Evolutionary conservation across 2,797 vertebrate species (phyloP), one percentile per base, ranked within the genome.

Genomic region (Steatocranus sp.): DNA sequence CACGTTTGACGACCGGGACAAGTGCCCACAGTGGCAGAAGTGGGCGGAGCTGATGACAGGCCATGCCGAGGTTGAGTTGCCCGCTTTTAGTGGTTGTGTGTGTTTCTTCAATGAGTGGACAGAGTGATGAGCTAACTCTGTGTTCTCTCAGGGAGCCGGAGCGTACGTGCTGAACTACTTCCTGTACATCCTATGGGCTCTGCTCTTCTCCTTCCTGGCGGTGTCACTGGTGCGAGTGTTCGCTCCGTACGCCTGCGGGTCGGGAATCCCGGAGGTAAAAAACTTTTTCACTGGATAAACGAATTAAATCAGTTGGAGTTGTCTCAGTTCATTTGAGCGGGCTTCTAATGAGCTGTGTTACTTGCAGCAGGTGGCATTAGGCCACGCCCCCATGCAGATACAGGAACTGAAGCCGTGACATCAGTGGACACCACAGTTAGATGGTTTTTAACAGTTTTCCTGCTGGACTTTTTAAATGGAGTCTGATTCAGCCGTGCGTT

Each of bases 1-100:
- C 0, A 99, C 98, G 0, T 99, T 99, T 0, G 98, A 98, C 18
- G 97, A 99, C 94, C 93, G 98, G 18, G 98, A 98, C 96, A 98
- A 98, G 89, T 99, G 98, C 92, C 98, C 98, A 1, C 95, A 97
- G 94, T 99, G 98, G 98, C 97, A 98, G 96, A 99, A 97, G 85
- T 99, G 98, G 98, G 98, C 98, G 0, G 98, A 99, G 91, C 96
- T 99, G 32, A 97, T 99, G 93, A 97, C 98, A 2, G 97, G 96
- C 58, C 95, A 97, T 82, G 93, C 97, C 0, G 97, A 98, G 96
- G 98, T 99, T 91, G 1, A 90, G 41, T 20, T 46, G 41, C 6
- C 68, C 4, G 4, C 66, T 46, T 36, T 70, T 18, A 46, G 2
- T n/a, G 50, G 23, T 27, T 34, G 25, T 27, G 6, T 43, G 41